Conservation (phyloP, 2,113 vertebrate genomes). For the Barnardius zonarius region DNA sequence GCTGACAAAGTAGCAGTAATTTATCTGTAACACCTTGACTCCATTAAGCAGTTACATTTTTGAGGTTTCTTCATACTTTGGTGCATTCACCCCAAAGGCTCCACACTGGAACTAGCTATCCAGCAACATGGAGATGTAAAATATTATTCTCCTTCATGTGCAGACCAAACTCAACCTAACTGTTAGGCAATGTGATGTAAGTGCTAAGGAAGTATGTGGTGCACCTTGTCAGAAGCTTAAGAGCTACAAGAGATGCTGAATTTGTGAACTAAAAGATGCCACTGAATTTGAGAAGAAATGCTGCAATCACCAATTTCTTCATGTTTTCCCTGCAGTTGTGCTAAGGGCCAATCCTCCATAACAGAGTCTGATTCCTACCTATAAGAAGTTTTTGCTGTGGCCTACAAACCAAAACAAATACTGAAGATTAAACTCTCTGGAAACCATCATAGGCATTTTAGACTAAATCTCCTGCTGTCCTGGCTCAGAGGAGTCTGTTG, state of each 20-base stretch:
- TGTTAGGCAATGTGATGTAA: accelerated
- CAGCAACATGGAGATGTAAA: background rate
- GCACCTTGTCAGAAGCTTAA: background rate
- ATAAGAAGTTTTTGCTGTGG: background rate
- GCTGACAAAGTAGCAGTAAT: background rate
- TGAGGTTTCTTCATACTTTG: background rate
- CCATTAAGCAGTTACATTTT: background rate
- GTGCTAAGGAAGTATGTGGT: background rate
- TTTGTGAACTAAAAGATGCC: background rate
- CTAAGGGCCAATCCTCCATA: background rate
- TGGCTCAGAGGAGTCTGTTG: background rate
- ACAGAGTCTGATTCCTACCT: background rate
- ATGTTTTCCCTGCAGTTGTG: background rate
- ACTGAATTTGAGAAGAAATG: background rate
- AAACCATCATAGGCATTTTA: background rate
- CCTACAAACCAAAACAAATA: background rate
- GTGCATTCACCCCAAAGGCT: background rate
- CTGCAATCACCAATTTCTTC: background rate
- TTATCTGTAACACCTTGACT: background rate
- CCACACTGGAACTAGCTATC: background rate
- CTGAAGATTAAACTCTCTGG: background rate
- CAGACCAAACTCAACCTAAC: background rate
- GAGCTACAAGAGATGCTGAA: background rate
- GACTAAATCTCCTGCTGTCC: background rate
- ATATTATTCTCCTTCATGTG: background rate